Conservation (phyloP, 2,113 vertebrate genomes). For the Monopterus albus region DNA sequence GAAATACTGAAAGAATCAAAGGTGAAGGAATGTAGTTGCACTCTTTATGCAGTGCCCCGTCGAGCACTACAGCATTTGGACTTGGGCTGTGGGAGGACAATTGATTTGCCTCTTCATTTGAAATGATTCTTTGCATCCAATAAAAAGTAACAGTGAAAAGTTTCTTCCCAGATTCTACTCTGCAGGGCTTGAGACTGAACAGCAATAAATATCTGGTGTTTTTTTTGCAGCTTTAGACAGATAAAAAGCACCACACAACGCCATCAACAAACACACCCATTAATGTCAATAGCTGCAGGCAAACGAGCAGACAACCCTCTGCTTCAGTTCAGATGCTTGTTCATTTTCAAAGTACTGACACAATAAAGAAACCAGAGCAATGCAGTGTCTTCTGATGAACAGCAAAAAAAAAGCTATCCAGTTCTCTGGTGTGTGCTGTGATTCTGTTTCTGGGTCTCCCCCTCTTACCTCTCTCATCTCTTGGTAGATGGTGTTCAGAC, state of each 20-base stretch:
- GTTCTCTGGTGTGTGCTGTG: no score
- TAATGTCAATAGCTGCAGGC: conserved; percentile 22
- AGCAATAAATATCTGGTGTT: not conserved
- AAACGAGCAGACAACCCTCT: not conserved
- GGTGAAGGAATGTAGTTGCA: not conserved
- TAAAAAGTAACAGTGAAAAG: not conserved
- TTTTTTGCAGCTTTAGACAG: conserved; percentile 1
- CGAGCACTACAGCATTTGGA: not conserved
- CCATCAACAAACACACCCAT: not conserved
- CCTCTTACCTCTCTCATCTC: conserved; percentile 92
- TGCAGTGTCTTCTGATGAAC: not conserved
- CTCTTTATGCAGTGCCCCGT: not conserved
- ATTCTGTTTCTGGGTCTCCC: not conserved
- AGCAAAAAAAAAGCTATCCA: no score
- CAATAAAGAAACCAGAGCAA: not conserved
- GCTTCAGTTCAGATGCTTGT: not conserved
- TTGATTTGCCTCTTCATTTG: not conserved
- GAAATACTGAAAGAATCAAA: not conserved
- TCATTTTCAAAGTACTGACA: not conserved
- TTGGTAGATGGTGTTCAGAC: conserved; percentile 88
- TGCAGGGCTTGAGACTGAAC: not conserved
- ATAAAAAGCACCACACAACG: not conserved
- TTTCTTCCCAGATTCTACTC: not conserved
- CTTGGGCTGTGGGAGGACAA: not conserved
- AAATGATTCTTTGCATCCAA: not conserved